These are phyloP conservation scores for Coleophora flavipennella DNA, from an alignment of 2,888 invertebrate species.

Conservation along the genomic window DNA sequence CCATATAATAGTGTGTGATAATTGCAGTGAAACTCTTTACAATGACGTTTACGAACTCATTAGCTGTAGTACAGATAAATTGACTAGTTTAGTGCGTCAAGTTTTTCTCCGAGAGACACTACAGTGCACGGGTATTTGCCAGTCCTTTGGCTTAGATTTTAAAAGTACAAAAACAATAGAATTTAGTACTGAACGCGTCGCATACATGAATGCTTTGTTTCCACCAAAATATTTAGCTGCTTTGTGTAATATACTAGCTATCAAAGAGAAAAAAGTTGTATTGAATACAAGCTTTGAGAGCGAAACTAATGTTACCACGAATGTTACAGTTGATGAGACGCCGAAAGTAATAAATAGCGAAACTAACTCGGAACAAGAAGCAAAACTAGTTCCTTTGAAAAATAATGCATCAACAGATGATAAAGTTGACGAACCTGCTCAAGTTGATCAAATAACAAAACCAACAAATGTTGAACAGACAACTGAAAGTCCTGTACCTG, in stretches of 20 bases:
- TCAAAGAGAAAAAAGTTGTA: slow-evolving; percentile 77
- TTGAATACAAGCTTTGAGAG: slow-evolving; percentile 75
- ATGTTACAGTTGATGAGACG: slow-evolving; percentile 53
- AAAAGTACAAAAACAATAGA: slow-evolving; percentile 69
- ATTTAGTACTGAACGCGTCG: slow-evolving; percentile 61
- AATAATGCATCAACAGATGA: slow-evolving; percentile 42
- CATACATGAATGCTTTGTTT: slow-evolving; percentile 76
- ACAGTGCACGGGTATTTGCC: slow-evolving; percentile 73
- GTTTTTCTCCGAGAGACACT: slow-evolving; percentile 75
- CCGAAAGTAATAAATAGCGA: slow-evolving; percentile 41
- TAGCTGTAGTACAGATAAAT: slow-evolving; percentile 77
- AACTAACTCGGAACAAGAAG: slow-evolving; percentile 45
- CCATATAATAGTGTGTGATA: slow-evolving; percentile 81
- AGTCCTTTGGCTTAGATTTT: slow-evolving; percentile 75
- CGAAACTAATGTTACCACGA: slow-evolving; percentile 60
- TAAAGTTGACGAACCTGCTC: slow-evolving; percentile 41
- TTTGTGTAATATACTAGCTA: slow-evolving; percentile 82
- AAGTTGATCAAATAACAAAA: slow-evolving; percentile 35
- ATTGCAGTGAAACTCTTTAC: slow-evolving; percentile 81
- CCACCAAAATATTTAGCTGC: slow-evolving; percentile 81
- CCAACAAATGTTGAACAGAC: slow-evolving; percentile 28
- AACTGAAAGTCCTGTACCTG: slow-evolving; percentile 28
- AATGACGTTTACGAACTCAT: slow-evolving; percentile 81
- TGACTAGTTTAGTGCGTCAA: slow-evolving; percentile 74
- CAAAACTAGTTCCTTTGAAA: slow-evolving; percentile 45